Percentiles rank a stretch among this genome's conserved stretches.
Evolutionary conservation across 2,888 invertebrate genomes (phyloP).

Genomic region (Tribolium freemani): DNA sequence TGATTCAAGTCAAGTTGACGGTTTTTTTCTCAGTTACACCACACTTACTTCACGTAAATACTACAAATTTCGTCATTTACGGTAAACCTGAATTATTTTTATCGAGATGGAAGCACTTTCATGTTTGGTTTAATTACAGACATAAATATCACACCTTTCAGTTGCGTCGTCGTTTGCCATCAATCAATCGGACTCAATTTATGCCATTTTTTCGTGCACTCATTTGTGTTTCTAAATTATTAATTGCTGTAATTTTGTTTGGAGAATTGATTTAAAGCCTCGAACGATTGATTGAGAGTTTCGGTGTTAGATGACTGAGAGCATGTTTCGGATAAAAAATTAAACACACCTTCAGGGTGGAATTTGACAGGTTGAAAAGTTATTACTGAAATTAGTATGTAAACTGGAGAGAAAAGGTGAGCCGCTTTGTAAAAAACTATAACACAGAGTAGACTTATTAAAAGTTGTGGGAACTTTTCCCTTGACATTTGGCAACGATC

Average conservation of each 20-base stretch:
- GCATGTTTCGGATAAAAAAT: not conserved
- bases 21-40: not conserved
- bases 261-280: not conserved
- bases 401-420: not conserved
- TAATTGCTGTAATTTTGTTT: not conserved
- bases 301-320: not conserved
- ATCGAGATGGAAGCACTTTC: conserved; percentile 11
- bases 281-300: not conserved
- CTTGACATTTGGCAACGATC: not conserved
- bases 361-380: not conserved
- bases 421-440: not conserved
- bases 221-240: not conserved
- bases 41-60: not conserved
- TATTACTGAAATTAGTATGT: not conserved
- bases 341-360: not conserved
- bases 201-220: not conserved
- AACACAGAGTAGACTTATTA: not conserved
- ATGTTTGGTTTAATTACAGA: conserved; percentile 20
- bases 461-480: not conserved
- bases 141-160: conserved; percentile 27
- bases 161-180: not conserved
- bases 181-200: conserved; percentile 1
- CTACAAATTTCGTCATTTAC: not conserved
- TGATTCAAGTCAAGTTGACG: not conserved
- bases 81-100: conserved; percentile 2